Percentiles rank a stretch among this genome's conserved stretches.
Conservation (phyloP, 1,140 invertebrate species). For the Drosophila paulistorum region DNA sequence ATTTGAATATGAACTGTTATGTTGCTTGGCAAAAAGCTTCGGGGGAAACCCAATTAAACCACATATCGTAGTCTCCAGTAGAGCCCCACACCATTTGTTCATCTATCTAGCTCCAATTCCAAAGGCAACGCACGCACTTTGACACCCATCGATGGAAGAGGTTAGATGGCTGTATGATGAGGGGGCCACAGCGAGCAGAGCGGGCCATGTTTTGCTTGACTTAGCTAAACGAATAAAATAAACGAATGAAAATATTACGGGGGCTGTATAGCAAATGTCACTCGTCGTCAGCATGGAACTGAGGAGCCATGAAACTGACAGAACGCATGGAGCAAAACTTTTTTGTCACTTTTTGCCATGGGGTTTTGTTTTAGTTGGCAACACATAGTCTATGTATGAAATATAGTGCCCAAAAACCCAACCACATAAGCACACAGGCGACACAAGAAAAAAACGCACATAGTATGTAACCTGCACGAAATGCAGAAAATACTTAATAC, state of each 20-base stretch:
- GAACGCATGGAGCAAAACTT: slow-evolving; percentile 61
- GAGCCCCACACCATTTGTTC: not conserved
- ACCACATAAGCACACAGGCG: slow-evolving; percentile 33
- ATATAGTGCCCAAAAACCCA: slow-evolving; percentile 63
- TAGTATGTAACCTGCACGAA: slow-evolving; percentile 28
- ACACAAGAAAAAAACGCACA: not conserved
- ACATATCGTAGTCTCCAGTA: not conserved
- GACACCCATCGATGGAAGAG: slow-evolving; percentile 37
- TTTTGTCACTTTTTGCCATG: slow-evolving; percentile 37
- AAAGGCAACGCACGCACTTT: slow-evolving; percentile 65
- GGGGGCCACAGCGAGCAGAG: no score
- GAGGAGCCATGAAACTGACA: slow-evolving; percentile 47
- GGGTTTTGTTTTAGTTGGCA: slow-evolving; percentile 30
- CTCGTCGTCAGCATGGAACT: slow-evolving; percentile 52
- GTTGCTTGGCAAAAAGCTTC: not conserved
- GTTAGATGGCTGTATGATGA: no score
- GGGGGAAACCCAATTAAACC: not conserved
- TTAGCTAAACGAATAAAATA: slow-evolving; percentile 77
- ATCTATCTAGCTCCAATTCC: slow-evolving; percentile 25
- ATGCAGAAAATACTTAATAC: not conserved
- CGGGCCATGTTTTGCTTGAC: slow-evolving; percentile 23
- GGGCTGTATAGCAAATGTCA: slow-evolving; percentile 62
- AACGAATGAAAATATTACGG: slow-evolving; percentile 70
- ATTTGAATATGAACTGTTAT: not conserved
- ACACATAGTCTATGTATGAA: slow-evolving; percentile 46